phyloP scores from a whole-genome alignment of 2,888 invertebrate genomes.

The Blastobasis lacticolella region DNA sequence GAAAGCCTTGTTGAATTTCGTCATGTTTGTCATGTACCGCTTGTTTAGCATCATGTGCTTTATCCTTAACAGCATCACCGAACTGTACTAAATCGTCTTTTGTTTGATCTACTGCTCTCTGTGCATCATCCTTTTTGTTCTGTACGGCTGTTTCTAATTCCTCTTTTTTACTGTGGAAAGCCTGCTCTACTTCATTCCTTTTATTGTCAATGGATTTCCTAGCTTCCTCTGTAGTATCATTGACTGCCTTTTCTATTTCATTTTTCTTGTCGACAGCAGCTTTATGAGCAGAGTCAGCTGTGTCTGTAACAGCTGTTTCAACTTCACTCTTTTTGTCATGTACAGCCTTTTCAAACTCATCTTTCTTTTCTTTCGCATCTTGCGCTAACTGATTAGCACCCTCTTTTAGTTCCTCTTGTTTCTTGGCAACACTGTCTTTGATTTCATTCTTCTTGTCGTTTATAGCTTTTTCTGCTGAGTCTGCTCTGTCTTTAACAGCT shows the following conservation, averaged over 20 bases:
- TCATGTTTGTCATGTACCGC: slow-evolving; percentile 19
- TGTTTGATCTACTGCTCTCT: slow-evolving; percentile 8
- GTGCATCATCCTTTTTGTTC: slow-evolving; percentile 4
- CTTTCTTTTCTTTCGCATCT: slow-evolving; percentile 10
- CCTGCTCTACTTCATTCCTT: slow-evolving; percentile 9
- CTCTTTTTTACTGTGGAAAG: slow-evolving; percentile 12
- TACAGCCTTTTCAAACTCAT: slow-evolving; percentile 8
- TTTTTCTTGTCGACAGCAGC: slow-evolving; percentile 13
- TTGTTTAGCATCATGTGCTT: slow-evolving; percentile 23
- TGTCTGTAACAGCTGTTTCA: slow-evolving; percentile 1
- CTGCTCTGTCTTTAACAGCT: slow-evolving; percentile 16
- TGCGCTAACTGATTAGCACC: slow-evolving; percentile 25
- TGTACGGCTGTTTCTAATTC: slow-evolving; percentile 5
- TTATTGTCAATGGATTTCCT: slow-evolving; percentile 1
- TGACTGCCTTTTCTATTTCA: slow-evolving; percentile 15
- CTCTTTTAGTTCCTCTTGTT: slow-evolving; percentile 36
- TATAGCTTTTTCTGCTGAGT: slow-evolving; percentile 17
- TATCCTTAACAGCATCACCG: slow-evolving; percentile 17
- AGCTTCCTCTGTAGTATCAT: slow-evolving; percentile 20
- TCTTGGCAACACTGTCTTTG: slow-evolving; percentile 34
- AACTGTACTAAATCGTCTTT: slow-evolving; percentile 17
- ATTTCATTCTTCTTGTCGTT: slow-evolving; percentile 42
- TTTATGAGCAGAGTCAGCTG: slow-evolving; percentile 5
- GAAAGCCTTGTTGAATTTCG: slow-evolving; percentile 23
- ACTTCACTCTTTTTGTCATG: slow-evolving; percentile 14